Conservation (phyloP, 2,888 invertebrate genomes). For the Cephus rjabovi region DNA sequence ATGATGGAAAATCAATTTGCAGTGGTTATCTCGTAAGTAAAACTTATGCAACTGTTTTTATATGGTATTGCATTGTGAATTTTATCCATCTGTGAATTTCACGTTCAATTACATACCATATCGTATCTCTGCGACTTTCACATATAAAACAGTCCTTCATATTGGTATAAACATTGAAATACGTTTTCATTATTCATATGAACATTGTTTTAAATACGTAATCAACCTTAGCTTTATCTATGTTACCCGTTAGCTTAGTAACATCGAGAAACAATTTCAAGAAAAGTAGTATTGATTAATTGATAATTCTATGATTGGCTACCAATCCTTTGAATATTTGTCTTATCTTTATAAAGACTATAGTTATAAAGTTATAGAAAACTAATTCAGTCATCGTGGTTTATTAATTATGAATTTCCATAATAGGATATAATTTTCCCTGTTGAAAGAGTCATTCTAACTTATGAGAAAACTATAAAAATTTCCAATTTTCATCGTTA, state of each 20-base stretch:
- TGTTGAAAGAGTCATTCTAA: neutral
- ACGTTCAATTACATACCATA: neutral
- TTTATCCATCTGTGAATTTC: neutral
- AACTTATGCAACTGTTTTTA: neutral
- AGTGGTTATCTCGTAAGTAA: neutral
- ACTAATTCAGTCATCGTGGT: no score
- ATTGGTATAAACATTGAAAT: neutral
- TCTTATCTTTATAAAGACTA: no score
- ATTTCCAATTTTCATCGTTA: neutral
- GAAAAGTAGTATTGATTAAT: neutral
- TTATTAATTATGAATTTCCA: no score
- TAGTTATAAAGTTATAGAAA: neutral
- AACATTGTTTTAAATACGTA: neutral
- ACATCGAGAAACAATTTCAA: neutral
- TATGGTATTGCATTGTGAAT: neutral
- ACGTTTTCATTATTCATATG: neutral
- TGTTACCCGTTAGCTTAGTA: neutral
- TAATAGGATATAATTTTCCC: no score
- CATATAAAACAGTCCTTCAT: neutral
- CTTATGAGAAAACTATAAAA: neutral
- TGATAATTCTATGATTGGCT: neutral
- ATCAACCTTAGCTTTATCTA: neutral
- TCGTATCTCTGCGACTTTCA: neutral
- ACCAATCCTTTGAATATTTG: neutral
- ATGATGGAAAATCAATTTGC: neutral